Evolutionary conservation across 2,888 invertebrate genomes (phyloP).

Genomic region (Fragum fragum): DNA sequence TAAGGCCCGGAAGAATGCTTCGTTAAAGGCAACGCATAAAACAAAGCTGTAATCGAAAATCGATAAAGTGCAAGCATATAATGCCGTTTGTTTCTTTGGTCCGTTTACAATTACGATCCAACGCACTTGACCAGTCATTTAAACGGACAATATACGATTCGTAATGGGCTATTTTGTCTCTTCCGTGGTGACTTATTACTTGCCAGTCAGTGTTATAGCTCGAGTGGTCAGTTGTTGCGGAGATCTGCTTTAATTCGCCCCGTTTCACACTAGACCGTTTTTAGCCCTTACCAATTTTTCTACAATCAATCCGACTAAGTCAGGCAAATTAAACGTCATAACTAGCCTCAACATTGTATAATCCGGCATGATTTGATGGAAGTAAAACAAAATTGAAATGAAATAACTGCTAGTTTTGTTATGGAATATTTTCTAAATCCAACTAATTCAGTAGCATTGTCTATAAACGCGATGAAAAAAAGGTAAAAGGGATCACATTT

Average conservation of each 20-base stretch:
- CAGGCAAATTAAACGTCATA: no score
- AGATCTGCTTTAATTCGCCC: conserved; percentile 51
- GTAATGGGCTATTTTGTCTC: conserved; percentile 47
- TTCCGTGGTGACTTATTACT: conserved; percentile 52
- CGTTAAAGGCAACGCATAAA: conserved; percentile 53
- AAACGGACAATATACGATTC: conserved; percentile 46
- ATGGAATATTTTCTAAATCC: no score
- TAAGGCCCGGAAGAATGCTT: conserved; percentile 47
- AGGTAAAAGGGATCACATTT: conserved; percentile 18
- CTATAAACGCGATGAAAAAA: conserved; percentile 46
- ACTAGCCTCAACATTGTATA: no score
- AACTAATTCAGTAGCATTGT: neutral
- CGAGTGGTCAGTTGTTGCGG: conserved; percentile 39
- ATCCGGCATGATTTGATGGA: no score
- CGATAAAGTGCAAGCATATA: conserved; percentile 61
- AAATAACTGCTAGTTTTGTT: no score
- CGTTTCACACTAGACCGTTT: neutral
- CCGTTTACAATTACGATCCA: conserved; percentile 56
- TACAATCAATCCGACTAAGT: no score
- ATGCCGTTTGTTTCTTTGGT: conserved; percentile 54
- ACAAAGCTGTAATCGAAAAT: conserved; percentile 61
- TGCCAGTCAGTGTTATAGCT: conserved; percentile 24
- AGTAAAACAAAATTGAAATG: no score
- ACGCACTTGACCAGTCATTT: conserved; percentile 64
- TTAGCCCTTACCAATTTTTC: neutral